Evolutionary conservation across 2,797 vertebrate genomes (phyloP), one percentile per base, ranked within the genome.

Genomic region (Chelon auratus): DNA sequence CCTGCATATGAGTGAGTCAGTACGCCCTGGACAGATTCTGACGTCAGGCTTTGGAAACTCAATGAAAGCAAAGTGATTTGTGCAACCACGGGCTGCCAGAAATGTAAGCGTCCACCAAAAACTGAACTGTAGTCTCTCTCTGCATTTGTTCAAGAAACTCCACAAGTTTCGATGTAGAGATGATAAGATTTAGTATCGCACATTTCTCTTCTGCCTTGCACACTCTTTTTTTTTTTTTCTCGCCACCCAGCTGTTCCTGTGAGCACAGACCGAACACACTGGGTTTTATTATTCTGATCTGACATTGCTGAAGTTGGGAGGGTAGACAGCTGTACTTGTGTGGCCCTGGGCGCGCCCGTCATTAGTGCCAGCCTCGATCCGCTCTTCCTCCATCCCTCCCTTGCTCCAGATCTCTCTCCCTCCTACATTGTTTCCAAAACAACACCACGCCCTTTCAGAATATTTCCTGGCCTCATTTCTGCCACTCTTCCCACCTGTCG

Each of bases 351-450:
- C 88, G 78, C 91, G 88, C 87, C 91, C 91, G 85, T 88, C 83
- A 87, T 89, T 92, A 91, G 91, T 91, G 89, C 92, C 89, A 92
- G 78, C 90, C 91, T 93, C 78, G 36, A 90, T 84, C 86, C 86
- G 62, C 88, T 87, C 92, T 78, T 84, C 79, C 78, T 83, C 89
- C 81, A 74, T 77, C 89, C 91, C 76, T 84, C 24, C n/a, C 68
- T 83, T 50, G 51, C 75, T 85, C 81, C 86, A 87, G 62, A 80
- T 39, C 84, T 77, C 68, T 82, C 73, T 63, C 62, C 62, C 76
- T 42, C 77, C 74, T 39, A 52, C 81, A 64, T 84, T 78, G 74
- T 83, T 87, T 83, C 61, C 80, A 60, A 87, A 88, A 85, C 82
- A 89, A 2, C 81, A 75, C 76, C 83, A 77, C 82, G 55, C 86